Base-by-base conservation (phyloP, 2,888 invertebrate genomes). In the Marronus borbonicus region DNA sequence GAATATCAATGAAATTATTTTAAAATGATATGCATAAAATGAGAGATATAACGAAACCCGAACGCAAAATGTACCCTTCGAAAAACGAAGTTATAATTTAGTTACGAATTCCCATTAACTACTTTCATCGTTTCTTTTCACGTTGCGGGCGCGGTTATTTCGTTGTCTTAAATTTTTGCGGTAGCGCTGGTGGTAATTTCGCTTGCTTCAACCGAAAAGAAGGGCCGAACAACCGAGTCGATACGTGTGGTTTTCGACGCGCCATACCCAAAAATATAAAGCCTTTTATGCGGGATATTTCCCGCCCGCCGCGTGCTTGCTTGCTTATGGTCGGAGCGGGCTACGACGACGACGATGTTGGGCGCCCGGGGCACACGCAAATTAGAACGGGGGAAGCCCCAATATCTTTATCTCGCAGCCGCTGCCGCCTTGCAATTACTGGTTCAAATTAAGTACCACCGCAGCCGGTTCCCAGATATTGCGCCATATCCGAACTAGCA, bases 401-500 rank as follows among this genome's bases (percentile, higher is more conserved):
- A 80, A 81, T 81, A 78, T 82, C 83, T 83, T 81, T 81, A 82
- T 82, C 83, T 81, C 79, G 81, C 81, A 81, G 79, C 79, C 82
- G 80, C 81, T 85, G 85, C 83, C 80, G 79, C 85, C 86, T 85
- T 86, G 88, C 89, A 89, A 89, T 89, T 89, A 88, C 88, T 86
- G 86, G 87, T 87, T 87, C 85, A 88, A 89, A 89, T 89, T 89
- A 89, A 89, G 88, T 87, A 88, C 87, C 88, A 85, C 86, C 86
- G 86, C 88, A 88, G 87, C 87, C 87, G 86, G 83, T 82, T 85
- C 80, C 70, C 78, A 83, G 81, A 82, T 83, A 83, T 84, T 83
- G 82, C 83, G 83, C 60, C 24, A 49, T 74, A 74, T 60, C 72
- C 28, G 72, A 74, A 60, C 60, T 39, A 60, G 36, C 60, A 60